A percentile compares a stretch with the other conserved stretches of the same genome.
phyloP scores from a whole-genome alignment of 2,113 vertebrate genomes.

The Sarotherodon lohbergeri region DNA sequence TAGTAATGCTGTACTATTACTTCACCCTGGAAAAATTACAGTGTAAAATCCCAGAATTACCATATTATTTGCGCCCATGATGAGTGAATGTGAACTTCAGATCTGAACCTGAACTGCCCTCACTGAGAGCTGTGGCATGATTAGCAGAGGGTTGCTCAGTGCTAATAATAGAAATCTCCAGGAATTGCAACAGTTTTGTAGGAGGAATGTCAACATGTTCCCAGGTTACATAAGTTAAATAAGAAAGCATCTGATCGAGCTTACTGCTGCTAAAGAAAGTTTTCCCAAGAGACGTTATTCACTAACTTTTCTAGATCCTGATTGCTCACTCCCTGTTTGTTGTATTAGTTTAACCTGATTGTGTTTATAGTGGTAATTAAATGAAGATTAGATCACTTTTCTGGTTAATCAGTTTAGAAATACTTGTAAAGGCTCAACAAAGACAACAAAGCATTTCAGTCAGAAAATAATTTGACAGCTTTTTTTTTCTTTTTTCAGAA shows the following conservation, averaged over 20 bases:
- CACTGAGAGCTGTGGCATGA: neutral
- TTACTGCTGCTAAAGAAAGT: neutral
- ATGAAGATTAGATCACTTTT: neutral
- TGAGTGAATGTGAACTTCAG: neutral
- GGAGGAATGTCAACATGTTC: neutral
- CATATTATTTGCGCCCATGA: neutral
- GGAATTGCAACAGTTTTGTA: neutral
- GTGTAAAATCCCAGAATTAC: neutral
- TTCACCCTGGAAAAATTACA: neutral
- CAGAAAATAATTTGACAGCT: neutral
- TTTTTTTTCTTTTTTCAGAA: conserved; percentile 25
- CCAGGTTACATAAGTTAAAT: neutral
- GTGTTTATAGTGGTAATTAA: neutral
- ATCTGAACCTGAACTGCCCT: neutral
- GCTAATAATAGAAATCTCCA: neutral
- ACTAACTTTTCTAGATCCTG: neutral
- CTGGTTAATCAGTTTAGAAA: neutral
- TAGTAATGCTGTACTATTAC: neutral
- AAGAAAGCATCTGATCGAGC: neutral
- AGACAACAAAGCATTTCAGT: neutral
- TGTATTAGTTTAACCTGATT: neutral
- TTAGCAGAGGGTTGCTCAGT: neutral
- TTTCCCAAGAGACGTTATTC: neutral
- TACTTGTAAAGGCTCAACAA: neutral
- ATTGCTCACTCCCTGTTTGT: neutral